A percentile compares a stretch with the other conserved stretches of the same genome.
Evolutionary conservation across 2,888 invertebrate species (phyloP).

Genomic region (Tenthredo mesomela): DNA sequence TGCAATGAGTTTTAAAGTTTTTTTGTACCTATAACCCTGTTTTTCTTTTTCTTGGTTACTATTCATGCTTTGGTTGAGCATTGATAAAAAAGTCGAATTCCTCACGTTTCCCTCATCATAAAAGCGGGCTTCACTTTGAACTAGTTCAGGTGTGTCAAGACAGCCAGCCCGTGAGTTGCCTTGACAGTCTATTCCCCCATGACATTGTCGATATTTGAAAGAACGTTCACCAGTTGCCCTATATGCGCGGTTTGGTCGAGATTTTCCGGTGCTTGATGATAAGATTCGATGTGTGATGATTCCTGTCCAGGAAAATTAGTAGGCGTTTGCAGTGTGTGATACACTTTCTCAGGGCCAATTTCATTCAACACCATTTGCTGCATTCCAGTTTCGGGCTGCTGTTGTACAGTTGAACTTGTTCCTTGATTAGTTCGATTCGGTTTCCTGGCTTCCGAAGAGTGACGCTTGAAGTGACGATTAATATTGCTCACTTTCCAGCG

Average conservation of each 20-base stretch:
- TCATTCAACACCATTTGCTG: background rate
- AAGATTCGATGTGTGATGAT: constrained; percentile 10
- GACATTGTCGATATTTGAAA: constrained; percentile 10
- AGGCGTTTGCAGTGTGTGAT: constrained; percentile 7
- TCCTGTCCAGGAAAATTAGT: background rate
- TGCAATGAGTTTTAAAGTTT: constrained; percentile 45
- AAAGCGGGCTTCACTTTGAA: constrained; percentile 12
- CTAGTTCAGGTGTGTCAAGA: constrained; percentile 6
- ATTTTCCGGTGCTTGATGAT: background rate
- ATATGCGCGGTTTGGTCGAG: constrained; percentile 16
- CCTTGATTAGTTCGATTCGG: background rate
- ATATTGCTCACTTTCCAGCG: constrained; percentile 8
- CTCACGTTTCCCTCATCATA: background rate
- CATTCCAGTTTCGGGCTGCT: background rate
- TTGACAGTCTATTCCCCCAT: constrained; percentile 7
- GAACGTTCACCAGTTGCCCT: constrained; percentile 13
- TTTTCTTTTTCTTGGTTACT: constrained; percentile 4
- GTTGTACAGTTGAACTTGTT: constrained; percentile 1
- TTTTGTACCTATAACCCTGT: constrained; percentile 41
- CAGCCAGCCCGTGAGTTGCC: constrained; percentile 13
- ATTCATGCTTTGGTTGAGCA: constrained; percentile 17
- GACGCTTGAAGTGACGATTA: constrained; percentile 17
- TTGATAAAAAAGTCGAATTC: constrained; percentile 13
- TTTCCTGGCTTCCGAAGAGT: constrained; percentile 9
- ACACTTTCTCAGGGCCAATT: constrained; percentile 9